Evolutionary conservation across 2,113 vertebrate genomes (phyloP).

Genomic region (Isurus oxyrinchus): DNA sequence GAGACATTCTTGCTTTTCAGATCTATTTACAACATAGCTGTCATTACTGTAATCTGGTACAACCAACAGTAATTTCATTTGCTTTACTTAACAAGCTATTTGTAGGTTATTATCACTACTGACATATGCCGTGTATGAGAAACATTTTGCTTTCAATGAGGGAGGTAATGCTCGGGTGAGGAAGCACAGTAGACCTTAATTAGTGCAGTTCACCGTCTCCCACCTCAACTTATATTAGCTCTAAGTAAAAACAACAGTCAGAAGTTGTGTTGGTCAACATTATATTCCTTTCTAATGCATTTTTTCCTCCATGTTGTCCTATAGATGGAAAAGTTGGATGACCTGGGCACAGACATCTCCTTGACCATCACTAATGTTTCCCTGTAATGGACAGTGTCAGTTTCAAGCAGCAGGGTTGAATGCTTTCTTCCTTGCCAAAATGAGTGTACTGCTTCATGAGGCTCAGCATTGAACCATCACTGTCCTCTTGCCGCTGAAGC

Average conservation of each 20-base stretch:
- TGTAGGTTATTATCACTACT: slow-evolving; percentile 8
- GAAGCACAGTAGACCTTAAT: neutral
- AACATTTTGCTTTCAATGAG: slow-evolving; percentile 21
- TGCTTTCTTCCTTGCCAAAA: neutral
- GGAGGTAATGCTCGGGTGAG: neutral
- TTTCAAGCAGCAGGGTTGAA: neutral
- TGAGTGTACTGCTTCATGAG: neutral
- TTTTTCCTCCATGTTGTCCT: neutral
- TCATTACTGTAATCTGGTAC: slow-evolving; percentile 2
- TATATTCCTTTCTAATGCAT: neutral
- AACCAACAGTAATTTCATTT: slow-evolving; percentile 3
- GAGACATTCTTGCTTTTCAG: slow-evolving; percentile 16
- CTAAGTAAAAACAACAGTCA: neutral
- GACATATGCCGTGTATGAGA: slow-evolving; percentile 20
- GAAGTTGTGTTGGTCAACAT: neutral
- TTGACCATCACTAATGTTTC: neutral
- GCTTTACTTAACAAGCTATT: slow-evolving; percentile 25
- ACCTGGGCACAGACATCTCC: neutral
- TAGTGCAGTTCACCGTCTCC: neutral
- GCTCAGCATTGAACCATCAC: neutral
- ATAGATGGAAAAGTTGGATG: neutral
- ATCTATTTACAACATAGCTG: slow-evolving; percentile 30
- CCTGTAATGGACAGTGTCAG: neutral
- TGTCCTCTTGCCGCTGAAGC: neutral
- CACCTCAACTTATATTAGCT: neutral